phyloP scores from a whole-genome alignment of 2,113 vertebrate genomes.

The Callipepla squamata region DNA sequence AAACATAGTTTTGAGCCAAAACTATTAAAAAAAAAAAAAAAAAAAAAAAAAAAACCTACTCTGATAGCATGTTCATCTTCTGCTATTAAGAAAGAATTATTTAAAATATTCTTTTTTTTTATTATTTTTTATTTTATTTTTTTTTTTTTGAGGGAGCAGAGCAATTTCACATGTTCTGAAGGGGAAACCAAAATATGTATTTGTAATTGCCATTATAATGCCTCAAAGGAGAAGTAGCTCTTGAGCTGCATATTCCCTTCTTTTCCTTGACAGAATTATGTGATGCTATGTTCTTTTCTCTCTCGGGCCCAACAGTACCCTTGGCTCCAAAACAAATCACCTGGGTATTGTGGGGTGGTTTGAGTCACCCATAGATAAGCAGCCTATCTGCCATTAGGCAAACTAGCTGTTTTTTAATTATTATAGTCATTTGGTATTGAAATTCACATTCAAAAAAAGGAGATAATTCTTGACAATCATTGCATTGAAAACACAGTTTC shows the following conservation, averaged over 20 bases:
- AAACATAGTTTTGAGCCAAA: conserved; percentile 17
- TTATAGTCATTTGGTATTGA: not conserved
- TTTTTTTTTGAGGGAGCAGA: not conserved
- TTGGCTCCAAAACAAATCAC: not conserved
- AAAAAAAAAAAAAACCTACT: not conserved
- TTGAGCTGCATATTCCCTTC: not conserved
- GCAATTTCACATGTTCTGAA: not conserved
- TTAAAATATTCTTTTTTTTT: not conserved
- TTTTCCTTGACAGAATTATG: not conserved
- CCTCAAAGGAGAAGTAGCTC: not conserved
- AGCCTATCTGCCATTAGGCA: not conserved
- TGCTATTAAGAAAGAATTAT: not conserved
- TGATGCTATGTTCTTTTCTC: not conserved
- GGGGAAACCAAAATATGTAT: not conserved
- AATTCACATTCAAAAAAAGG: not conserved
- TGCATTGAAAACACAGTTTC: not conserved
- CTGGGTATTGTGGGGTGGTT: not conserved
- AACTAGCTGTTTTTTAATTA: not conserved
- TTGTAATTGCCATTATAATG: not conserved
- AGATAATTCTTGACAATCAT: not conserved
- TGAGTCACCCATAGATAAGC: not conserved
- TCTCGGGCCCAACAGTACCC: not conserved
- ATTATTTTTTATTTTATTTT: not conserved
- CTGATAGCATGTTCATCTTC: not conserved
- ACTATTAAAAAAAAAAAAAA: not conserved